phyloP scores from a whole-genome alignment of 1,140 invertebrate genomes.

The Drosophila jambulina region DNA sequence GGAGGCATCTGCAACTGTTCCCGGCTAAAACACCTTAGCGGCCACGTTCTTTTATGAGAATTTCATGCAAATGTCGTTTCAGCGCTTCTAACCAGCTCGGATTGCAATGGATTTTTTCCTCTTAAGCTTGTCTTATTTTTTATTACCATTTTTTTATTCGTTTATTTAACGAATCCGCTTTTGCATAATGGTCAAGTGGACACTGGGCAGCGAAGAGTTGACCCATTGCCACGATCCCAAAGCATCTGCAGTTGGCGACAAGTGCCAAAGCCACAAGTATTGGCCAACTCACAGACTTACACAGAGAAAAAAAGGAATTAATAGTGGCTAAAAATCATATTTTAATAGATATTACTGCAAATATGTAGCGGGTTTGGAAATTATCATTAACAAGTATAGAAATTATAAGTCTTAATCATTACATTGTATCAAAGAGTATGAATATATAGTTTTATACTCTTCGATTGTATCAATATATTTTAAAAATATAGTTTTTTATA shows the following conservation, averaged over 20 bases:
- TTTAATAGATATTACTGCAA: not conserved
- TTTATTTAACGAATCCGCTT: conserved; percentile 57
- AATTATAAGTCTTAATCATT: not conserved
- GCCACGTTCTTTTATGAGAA: conserved; percentile 76
- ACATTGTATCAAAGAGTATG: not conserved
- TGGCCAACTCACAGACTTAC: conserved; percentile 48
- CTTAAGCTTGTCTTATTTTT: conserved; percentile 1
- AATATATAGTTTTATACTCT: too few relatives aligned
- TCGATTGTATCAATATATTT: not conserved
- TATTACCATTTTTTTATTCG: conserved; percentile 11
- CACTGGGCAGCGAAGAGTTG: conserved; percentile 9
- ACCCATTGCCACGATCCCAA: conserved; percentile 26
- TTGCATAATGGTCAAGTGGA: conserved; percentile 58
- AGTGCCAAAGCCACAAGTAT: conserved; percentile 52
- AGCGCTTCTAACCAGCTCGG: conserved; percentile 22
- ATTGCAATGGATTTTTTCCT: conserved; percentile 24
- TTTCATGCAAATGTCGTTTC: conserved; percentile 64
- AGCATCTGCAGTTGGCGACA: conserved; percentile 44
- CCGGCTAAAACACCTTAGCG: conserved; percentile 58
- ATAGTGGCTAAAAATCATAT: too few relatives aligned
- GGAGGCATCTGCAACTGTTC: conserved; percentile 55
- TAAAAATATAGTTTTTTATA: not conserved
- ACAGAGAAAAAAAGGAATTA: not conserved
- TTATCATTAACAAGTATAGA: not conserved
- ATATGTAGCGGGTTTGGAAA: not conserved